Conservation (phyloP, 2,888 invertebrate genomes). For the Sylvicola cinctus region DNA sequence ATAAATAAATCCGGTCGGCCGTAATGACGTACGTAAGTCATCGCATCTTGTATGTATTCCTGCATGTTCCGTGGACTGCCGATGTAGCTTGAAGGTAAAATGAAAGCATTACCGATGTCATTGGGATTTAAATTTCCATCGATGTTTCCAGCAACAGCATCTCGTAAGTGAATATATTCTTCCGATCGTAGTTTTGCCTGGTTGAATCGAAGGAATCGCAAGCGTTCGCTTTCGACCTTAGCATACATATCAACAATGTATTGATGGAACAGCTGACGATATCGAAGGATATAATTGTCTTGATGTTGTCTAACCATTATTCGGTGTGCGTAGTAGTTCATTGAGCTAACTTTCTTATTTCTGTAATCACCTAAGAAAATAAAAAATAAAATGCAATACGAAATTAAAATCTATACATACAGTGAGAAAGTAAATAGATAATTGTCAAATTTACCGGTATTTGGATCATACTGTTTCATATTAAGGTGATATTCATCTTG, state of each 20-base stretch:
- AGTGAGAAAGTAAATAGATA: no score
- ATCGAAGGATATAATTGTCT: conserved; percentile 9
- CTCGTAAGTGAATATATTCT: conserved; percentile 15
- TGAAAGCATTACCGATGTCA: conserved; percentile 5
- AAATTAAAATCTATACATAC: no score
- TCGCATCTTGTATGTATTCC: conserved; percentile 9
- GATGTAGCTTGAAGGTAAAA: conserved; percentile 8
- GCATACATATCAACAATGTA: conserved; percentile 15
- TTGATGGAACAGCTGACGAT: conserved; percentile 13
- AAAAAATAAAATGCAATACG: conserved; percentile 2
- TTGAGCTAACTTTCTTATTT: conserved; percentile 11
- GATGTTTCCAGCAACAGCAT: conserved; percentile 11
- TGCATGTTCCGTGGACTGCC: conserved; percentile 10
- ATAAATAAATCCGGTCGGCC: conserved; percentile 8
- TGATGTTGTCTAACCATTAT: conserved; percentile 9
- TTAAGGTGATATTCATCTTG: conserved; percentile 12
- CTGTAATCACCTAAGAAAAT: conserved; percentile 5
- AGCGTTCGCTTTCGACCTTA: conserved; percentile 14
- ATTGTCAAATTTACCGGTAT: conserved; percentile 7
- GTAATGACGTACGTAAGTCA: conserved; percentile 7
- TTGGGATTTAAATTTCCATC: conserved; percentile 9
- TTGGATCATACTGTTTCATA: conserved; percentile 6
- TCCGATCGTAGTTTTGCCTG: conserved; percentile 12
- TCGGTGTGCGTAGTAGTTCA: conserved; percentile 12
- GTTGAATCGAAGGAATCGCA: conserved; percentile 12